phyloP scores from a whole-genome alignment of 2,113 vertebrate species.

The Leptosomus discolor region DNA sequence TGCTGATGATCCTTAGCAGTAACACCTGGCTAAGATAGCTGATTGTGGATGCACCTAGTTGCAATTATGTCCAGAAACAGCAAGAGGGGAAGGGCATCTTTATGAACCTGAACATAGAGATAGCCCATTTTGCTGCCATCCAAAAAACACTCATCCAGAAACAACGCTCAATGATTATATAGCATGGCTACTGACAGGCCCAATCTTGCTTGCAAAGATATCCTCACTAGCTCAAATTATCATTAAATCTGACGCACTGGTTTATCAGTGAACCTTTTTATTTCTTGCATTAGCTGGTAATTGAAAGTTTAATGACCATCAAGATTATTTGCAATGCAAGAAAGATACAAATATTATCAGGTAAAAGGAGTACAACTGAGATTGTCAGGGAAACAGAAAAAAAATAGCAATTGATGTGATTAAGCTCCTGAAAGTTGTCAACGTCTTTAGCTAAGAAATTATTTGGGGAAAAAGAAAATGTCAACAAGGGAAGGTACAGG shows the following conservation, averaged over 20 bases:
- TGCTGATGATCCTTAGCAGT: not conserved
- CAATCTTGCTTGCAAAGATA: not conserved
- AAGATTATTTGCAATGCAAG: not conserved
- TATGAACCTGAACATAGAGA: not conserved
- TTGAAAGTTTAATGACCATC: not conserved
- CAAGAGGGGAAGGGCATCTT: not conserved
- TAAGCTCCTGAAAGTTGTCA: not conserved
- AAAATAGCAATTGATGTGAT: not conserved
- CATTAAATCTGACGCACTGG: not conserved
- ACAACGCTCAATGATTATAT: not conserved
- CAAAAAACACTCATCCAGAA: not conserved
- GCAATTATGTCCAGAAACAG: not conserved
- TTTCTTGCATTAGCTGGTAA: not conserved
- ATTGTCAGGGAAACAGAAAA: not conserved
- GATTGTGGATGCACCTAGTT: not conserved
- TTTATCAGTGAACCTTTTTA: not conserved
- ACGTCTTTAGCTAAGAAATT: not conserved
- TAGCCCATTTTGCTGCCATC: not conserved
- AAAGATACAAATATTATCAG: not conserved
- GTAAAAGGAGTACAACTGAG: not conserved
- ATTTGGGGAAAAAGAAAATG: not conserved
- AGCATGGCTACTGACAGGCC: not conserved
- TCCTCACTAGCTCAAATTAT: not conserved
- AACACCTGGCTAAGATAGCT: not conserved
- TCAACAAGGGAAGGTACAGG: not conserved